Evolutionary conservation across 2,113 vertebrate species (phyloP), one percentile per base, ranked within the genome.

Genomic region (Phalacrocorax carbo): DNA sequence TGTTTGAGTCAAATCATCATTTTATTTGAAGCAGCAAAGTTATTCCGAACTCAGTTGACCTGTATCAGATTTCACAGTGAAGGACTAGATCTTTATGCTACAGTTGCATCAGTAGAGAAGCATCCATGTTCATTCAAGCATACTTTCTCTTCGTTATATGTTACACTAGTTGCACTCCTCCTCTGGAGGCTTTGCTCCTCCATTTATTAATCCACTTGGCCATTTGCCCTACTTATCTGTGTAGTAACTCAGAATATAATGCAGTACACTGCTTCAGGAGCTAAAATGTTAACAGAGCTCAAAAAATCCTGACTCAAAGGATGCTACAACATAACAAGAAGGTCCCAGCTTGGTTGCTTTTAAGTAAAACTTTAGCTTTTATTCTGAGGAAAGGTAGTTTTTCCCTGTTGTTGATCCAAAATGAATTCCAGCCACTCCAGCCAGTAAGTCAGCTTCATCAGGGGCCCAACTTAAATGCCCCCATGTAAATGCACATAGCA

Each of bases 331-430:
- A 77, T 60, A 96, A 75, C 25, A 83, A 82, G 49, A 85, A 15
- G 36, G 27, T 80, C 70, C 60, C 54, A 16, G 89, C 72, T 97
- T 94, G 70, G 76, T 44, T 92, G 78, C 76, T 97, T 96, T 87
- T 25, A 60, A 97, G 90, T 97, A 91, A 97, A 97, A 96, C 51
- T 64, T 78, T 21, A 70, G 80, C 73, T 97, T 98, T 84, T 65
- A 75, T 36, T 93, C 29, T 30, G 73, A 89, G 36, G 14, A 93
- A 95, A 94, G 27, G 70, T 72, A 15, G 1, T 82, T 94, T 91
- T 87, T 68, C 76, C 79, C 36, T 88, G 29, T 46, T 83, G 42
- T 25, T 84, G 51, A 96, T 96, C 55, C 57, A 27, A 27, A 15
- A 27, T 25, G 51, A 52, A 52, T 8, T 52, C 51, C 51, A 52